Conservation (phyloP, 2,797 vertebrate genomes). For the Merluccius polli region DNA sequence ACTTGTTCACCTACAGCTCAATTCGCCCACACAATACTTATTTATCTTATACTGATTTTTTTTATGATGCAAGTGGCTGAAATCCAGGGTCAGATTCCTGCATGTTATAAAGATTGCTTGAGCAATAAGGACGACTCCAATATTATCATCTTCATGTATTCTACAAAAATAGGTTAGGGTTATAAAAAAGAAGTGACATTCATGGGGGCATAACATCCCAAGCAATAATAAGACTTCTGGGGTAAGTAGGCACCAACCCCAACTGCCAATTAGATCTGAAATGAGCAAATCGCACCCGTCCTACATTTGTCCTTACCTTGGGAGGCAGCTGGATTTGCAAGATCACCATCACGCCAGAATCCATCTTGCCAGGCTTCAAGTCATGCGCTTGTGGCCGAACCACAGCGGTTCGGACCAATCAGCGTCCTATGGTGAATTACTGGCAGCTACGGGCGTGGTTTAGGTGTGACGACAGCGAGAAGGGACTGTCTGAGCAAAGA, state of each 20-base stretch:
- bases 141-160: neutral
- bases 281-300: neutral
- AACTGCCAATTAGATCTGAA: neutral
- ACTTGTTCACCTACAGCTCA: neutral
- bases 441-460: too few relatives aligned
- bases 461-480: too few relatives aligned
- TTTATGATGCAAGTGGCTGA: neutral
- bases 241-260: neutral
- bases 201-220: neutral
- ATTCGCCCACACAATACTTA: neutral
- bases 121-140: neutral
- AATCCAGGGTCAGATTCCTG: neutral
- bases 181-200: neutral
- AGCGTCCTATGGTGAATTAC: too few relatives aligned
- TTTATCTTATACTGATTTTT: neutral
- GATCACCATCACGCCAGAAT: too few relatives aligned
- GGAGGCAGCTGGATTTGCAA: too few relatives aligned
- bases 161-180: too few relatives aligned
- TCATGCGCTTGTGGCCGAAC: too few relatives aligned
- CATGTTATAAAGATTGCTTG: neutral
- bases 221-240: neutral
- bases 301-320: neutral
- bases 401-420: too few relatives aligned
- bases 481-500: too few relatives aligned
- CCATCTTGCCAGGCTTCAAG: too few relatives aligned